phyloP scores from a whole-genome alignment of 2,797 vertebrate genomes.

The Falco columbarius region DNA sequence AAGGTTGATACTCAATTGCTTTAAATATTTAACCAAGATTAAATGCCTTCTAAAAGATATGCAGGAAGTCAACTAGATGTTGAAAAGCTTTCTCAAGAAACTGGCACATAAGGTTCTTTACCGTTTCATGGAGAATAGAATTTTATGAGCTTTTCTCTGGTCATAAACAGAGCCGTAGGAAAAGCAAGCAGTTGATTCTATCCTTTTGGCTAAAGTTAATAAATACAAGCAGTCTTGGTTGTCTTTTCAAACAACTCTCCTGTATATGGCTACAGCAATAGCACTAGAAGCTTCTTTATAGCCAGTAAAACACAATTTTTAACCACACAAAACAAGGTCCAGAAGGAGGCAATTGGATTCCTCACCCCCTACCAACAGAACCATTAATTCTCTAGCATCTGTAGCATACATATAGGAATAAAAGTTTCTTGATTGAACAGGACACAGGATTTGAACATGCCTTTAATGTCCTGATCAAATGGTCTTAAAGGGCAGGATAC shows the following conservation, averaged over 20 bases:
- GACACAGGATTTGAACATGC: neutral
- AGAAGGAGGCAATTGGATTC: neutral
- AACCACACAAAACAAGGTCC: neutral
- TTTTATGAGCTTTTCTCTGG: neutral
- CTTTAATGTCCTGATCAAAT: conserved; percentile 12
- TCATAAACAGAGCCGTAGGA: neutral
- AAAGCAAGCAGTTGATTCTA: neutral
- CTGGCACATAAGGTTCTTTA: neutral
- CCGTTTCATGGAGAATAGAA: neutral
- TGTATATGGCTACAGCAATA: neutral
- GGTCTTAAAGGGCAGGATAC: neutral
- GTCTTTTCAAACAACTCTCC: neutral
- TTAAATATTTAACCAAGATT: neutral
- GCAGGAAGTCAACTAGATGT: neutral
- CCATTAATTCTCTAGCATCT: neutral
- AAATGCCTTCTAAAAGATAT: neutral
- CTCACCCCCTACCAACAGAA: neutral
- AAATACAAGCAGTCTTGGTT: neutral
- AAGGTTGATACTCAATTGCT: neutral
- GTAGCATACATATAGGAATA: neutral
- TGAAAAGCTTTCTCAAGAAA: neutral
- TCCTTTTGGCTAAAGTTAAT: neutral
- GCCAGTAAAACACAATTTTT: neutral
- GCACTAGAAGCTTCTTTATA: neutral
- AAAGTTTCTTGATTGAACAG: neutral